Evolutionary conservation across 2,888 invertebrate species (phyloP), one percentile per base, ranked within the genome.

Genomic region (Creontiades dilutus): DNA sequence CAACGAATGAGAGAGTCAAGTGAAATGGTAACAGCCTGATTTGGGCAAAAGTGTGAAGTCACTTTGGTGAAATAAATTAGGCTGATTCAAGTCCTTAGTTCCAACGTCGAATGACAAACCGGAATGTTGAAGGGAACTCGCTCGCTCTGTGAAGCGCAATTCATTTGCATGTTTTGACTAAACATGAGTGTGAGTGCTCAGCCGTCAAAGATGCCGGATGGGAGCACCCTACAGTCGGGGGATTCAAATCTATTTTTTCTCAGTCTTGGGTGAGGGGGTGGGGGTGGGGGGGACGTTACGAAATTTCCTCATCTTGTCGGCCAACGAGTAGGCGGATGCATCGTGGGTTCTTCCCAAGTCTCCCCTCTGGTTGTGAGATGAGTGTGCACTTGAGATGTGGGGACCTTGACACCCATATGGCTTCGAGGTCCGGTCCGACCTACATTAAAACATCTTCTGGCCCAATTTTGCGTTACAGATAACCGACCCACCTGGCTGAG

Each of bases 271-370:
- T n/a, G n/a, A n/a, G n/a, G n/a, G n/a, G n/a, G n/a, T n/a, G n/a
- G n/a, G n/a, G n/a, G n/a, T n/a, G n/a, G 23, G 68, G 7, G 19
- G 37, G 37, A 37, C 5, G 82, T 82, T 82, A 82, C 82, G 82
- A 82, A 82, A 82, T 82, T 52, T 52, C 47, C 82, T 52, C 37
- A 37, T 37, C 37, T 37, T 7, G 82, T 82, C 27, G 82, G n/a
- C 82, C 27, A 28, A 19, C 14, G 19, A 48, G 82, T 82, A 23
- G 82, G 82, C 82, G 82, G 82, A 82, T 52, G 82, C 47, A 82
- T 82, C 52, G 82, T 82, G 82, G 82, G 82, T 82, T 48, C 47
- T 82, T 82, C 82, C 82, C 68, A 68, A 68, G 68, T 27, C 68
- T 19, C 23, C 68, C 68, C 11, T 13, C 19, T 9, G 9, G 68